phyloP scores from a whole-genome alignment of 2,797 vertebrate genomes.

The Spinus olivaceus region DNA sequence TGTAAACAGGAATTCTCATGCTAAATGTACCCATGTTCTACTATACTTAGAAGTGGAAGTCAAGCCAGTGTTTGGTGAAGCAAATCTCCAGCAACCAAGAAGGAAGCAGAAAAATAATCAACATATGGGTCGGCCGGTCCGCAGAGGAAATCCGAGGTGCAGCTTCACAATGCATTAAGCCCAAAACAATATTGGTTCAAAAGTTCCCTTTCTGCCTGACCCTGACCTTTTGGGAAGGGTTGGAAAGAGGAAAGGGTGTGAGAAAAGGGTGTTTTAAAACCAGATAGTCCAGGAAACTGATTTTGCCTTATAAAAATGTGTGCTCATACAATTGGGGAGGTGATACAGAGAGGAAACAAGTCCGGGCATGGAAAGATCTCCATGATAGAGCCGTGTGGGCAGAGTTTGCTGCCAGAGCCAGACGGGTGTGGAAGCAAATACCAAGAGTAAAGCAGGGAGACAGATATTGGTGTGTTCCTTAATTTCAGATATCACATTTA shows the following conservation, averaged over 20 bases:
- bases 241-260: slow-evolving; percentile 24
- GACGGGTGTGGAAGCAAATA: neutral
- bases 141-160: slow-evolving; percentile 41
- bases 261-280: slow-evolving; percentile 17
- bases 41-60: slow-evolving; percentile 56
- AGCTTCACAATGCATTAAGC: slow-evolving; percentile 13
- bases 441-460: neutral
- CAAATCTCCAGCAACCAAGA: neutral
- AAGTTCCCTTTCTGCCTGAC: slow-evolving; percentile 34
- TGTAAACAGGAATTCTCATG: slow-evolving; percentile 56
- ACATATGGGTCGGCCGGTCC: rapidly evolving
- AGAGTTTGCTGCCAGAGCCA: neutral
- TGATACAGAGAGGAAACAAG: neutral
- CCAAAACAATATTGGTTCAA: slow-evolving; percentile 28
- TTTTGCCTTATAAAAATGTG: neutral
- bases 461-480: neutral
- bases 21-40: neutral
- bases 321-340: neutral
- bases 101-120: slow-evolving; percentile 55
- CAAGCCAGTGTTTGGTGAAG: neutral
- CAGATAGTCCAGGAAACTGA: neutral
- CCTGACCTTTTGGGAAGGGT: slow-evolving; percentile 5
- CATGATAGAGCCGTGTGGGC: neutral
- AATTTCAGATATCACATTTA: neutral
- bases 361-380: neutral